Conservation (phyloP, 2,113 vertebrate species). For the Cranoglanis bouderius region DNA sequence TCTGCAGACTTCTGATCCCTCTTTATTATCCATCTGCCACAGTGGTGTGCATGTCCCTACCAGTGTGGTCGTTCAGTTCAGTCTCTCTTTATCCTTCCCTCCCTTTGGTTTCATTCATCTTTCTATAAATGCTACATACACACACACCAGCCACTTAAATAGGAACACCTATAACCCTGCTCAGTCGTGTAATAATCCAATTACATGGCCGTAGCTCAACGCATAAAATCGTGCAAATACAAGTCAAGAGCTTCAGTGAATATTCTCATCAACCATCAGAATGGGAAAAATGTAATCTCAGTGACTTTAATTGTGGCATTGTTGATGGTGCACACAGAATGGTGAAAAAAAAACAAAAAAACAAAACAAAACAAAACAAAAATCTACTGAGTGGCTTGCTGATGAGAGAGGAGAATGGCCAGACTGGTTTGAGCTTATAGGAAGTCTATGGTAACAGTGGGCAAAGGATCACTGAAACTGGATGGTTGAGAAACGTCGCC, state of each 20-base stretch:
- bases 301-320: neutral
- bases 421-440: neutral
- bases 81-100: neutral
- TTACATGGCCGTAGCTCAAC: neutral
- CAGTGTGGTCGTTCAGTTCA: neutral
- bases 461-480: neutral
- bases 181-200: neutral
- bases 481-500: neutral
- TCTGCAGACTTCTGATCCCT: conserved; percentile 26
- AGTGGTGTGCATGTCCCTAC: neutral
- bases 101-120: neutral
- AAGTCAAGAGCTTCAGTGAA: neutral
- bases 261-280: neutral
- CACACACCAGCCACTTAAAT: neutral
- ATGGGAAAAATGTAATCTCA: neutral
- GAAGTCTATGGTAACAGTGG: neutral
- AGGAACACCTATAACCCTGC: neutral
- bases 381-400: neutral
- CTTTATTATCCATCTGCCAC: conserved; percentile 42
- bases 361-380: too few species aligned
- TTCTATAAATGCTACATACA: neutral
- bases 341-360: neutral
- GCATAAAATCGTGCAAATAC: neutral
- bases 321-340: neutral
- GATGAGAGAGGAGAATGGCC: neutral